Conservation (phyloP, 30 jellyfish, hydroid and myxozoan genomes). For the Aurelia coerulea region DNA sequence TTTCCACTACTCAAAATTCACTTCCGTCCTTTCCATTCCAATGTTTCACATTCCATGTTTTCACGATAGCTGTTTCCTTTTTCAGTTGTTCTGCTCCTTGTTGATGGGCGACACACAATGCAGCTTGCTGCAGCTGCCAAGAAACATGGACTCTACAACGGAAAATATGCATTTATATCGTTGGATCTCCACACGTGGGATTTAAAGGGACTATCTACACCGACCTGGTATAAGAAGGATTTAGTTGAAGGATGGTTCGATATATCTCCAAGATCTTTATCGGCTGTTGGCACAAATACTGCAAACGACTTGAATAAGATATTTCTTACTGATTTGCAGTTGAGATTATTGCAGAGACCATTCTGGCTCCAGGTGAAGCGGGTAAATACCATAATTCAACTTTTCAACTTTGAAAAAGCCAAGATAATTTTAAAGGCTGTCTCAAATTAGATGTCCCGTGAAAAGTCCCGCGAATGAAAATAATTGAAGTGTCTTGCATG, state of each 20-base stretch:
- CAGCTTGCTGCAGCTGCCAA: conserved; percentile 46
- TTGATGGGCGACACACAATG: conserved; percentile 42
- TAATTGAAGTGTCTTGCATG: no score
- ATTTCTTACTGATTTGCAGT: conserved; percentile 11
- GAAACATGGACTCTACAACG: conserved; percentile 48
- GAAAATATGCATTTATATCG: conserved; percentile 73
- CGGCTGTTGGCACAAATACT: neutral
- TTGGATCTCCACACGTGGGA: conserved; percentile 75
- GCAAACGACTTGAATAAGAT: neutral
- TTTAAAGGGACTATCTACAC: conserved; percentile 30
- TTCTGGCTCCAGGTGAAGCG: conserved; percentile 38
- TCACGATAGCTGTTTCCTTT: neutral
- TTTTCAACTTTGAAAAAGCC: no score
- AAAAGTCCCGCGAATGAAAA: no score
- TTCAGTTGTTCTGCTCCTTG: conserved; percentile 70
- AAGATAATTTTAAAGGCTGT: no score
- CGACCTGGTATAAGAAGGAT: neutral
- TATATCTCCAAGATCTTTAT: conserved; percentile 46
- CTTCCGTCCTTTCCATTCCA: no score
- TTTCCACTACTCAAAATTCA: no score
- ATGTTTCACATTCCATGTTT: no score
- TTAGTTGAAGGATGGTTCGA: conserved; percentile 61
- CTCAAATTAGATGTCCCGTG: no score
- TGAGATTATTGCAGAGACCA: conserved; percentile 39
- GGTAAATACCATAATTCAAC: neutral